A percentile compares a stretch with the other conserved stretches of the same genome.
Conservation (phyloP, 2,113 vertebrate species). For the Typhlomys cinereus region DNA sequence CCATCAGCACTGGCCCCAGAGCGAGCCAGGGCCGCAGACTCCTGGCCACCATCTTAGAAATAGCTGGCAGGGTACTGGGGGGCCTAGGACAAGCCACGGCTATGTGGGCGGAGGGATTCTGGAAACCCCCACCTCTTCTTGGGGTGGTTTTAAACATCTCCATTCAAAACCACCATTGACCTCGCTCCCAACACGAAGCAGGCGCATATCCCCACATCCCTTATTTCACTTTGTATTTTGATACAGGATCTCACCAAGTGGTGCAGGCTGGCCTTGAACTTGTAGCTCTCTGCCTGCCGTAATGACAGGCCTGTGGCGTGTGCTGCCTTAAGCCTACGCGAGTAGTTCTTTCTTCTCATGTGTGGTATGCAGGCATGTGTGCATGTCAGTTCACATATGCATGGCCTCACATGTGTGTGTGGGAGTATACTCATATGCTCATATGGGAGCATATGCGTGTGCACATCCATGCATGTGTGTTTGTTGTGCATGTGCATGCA, state of each 20-base stretch:
- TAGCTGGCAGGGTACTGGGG: not conserved
- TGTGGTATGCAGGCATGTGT: too few relatives aligned
- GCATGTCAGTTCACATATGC: too few relatives aligned
- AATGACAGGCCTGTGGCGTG: too few relatives aligned
- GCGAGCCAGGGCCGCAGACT: not conserved
- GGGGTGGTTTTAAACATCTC: not conserved
- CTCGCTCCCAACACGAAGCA: rapidly evolving
- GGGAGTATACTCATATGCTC: too few relatives aligned
- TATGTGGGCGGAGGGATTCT: not conserved
- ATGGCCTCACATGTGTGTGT: too few relatives aligned
- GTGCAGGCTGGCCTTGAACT: not conserved
- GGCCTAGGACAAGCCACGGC: rapidly evolving
- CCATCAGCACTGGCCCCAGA: not conserved
- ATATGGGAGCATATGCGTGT: too few relatives aligned
- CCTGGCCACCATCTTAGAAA: not conserved
- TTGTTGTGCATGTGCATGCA: too few relatives aligned
- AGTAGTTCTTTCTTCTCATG: too few relatives aligned
- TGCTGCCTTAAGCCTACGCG: too few relatives aligned
- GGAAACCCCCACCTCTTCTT: not conserved
- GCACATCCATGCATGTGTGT: too few relatives aligned
- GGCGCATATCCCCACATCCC: rapidly evolving
- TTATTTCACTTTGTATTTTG: not conserved
- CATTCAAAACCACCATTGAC: not conserved
- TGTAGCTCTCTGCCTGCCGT: not conserved
- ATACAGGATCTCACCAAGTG: not conserved